These are phyloP conservation scores for Coturnix japonica DNA, from an alignment of 2,113 vertebrate species.

Conservation along the genomic window DNA sequence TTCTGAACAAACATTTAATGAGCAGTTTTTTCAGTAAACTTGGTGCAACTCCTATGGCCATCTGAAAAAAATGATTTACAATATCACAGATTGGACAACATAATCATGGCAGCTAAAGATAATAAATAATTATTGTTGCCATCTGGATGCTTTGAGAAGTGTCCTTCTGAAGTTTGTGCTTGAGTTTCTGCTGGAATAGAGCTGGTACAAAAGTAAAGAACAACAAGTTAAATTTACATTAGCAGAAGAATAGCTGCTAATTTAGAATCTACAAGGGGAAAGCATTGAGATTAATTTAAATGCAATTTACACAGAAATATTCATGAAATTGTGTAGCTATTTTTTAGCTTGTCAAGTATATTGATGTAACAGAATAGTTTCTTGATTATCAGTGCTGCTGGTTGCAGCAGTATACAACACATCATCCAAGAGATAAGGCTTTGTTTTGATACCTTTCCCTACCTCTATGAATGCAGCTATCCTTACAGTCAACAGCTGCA, in stretches of 20 bases:
- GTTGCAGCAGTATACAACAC: not conserved
- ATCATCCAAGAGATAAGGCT: not conserved
- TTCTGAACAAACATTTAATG: constrained; percentile 45
- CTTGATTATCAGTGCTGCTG: constrained; percentile 56
- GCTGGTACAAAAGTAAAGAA: constrained; percentile 66
- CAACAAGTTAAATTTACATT: constrained; percentile 73
- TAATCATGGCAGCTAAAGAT: constrained; percentile 74
- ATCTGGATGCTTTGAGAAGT: constrained; percentile 71
- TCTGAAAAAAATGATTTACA: constrained; percentile 75
- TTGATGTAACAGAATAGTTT: constrained; percentile 50
- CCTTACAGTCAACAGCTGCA: not conserved
- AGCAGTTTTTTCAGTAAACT: constrained; percentile 43
- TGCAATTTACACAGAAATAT: constrained; percentile 70
- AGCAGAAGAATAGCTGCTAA: constrained; percentile 71
- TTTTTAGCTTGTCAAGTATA: constrained; percentile 67
- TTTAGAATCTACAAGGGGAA: constrained; percentile 68
- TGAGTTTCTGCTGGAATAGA: constrained; percentile 56
- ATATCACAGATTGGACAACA: constrained; percentile 72
- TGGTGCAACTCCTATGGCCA: constrained; percentile 23
- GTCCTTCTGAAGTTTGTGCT: constrained; percentile 54
- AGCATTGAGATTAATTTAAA: constrained; percentile 66
- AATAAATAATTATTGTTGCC: constrained; percentile 79
- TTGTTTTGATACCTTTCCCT: constrained; percentile 30
- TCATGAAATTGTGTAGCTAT: constrained; percentile 70
- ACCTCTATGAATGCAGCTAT: not conserved